These are phyloP conservation scores for Embiotoca jacksoni DNA, from an alignment of 2,113 vertebrate species.

Conservation along the genomic window DNA sequence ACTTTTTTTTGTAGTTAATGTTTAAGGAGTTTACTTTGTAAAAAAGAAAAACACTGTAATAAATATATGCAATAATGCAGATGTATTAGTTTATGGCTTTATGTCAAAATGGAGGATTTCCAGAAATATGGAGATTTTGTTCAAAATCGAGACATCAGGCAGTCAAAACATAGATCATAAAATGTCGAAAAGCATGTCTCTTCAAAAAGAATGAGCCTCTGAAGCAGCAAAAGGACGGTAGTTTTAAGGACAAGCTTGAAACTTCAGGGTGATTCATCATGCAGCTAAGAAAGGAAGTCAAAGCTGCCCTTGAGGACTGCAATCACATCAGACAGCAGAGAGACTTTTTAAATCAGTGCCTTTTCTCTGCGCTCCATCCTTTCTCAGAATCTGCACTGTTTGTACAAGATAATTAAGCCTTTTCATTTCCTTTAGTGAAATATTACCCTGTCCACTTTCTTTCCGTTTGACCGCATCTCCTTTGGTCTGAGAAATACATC, in stretches of 20 bases:
- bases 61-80: not conserved
- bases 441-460: conserved; percentile 36
- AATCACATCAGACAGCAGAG: conserved; percentile 1
- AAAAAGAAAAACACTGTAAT: not conserved
- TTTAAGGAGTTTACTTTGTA: not conserved
- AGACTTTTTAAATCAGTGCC: conserved; percentile 7
- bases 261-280: conserved; percentile 28
- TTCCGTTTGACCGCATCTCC: conserved; percentile 43
- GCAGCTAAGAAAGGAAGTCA: not conserved
- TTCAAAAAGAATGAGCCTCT: not conserved
- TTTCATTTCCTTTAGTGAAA: conserved; percentile 50
- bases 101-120: not conserved
- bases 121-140: conserved; percentile 9
- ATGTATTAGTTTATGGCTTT: not conserved
- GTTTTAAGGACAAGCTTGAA: not conserved
- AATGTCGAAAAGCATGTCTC: not conserved
- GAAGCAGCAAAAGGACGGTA: not conserved
- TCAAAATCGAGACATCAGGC: conserved; percentile 1
- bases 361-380: not conserved
- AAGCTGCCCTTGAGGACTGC: conserved; percentile 6
- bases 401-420: conserved; percentile 50
- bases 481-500: conserved; percentile 43
- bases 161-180: not conserved
- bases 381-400: conserved; percentile 23
- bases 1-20: not conserved